A percentile compares a stretch with the other conserved stretches of the same genome.
These are phyloP conservation scores for Laothoe populi DNA, from an alignment of 2,888 invertebrate species.

Conservation along the genomic window DNA sequence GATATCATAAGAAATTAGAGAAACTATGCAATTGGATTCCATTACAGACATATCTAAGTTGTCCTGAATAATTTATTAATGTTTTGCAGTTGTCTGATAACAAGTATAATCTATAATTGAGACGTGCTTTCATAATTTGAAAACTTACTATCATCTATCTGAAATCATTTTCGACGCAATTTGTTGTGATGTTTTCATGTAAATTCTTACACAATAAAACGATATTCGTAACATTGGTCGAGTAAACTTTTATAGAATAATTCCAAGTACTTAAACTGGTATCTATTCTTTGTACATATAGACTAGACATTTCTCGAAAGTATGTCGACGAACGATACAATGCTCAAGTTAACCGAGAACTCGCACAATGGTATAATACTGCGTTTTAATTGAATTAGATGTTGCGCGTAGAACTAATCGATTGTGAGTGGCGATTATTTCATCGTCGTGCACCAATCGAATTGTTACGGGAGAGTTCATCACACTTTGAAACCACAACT, in stretches of 20 bases:
- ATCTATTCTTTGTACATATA: neutral
- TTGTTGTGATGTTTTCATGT: too few species aligned
- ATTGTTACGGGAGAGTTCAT: constrained; percentile 49
- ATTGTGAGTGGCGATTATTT: constrained; percentile 55
- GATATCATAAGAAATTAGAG: too few species aligned
- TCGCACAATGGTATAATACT: constrained; percentile 60
- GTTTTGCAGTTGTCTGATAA: neutral
- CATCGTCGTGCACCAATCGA: constrained; percentile 43
- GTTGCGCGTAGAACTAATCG: constrained; percentile 71
- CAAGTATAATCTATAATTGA: neutral
- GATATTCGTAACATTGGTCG: neutral
- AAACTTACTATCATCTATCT: too few species aligned
- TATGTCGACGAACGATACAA: constrained; percentile 39
- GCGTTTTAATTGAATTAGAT: constrained; percentile 67
- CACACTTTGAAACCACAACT: constrained; percentile 33
- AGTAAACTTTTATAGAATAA: too few species aligned
- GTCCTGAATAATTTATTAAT: neutral
- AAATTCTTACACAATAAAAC: too few species aligned
- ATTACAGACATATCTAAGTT: neutral
- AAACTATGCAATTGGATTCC: constrained; percentile 11
- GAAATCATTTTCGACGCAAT: too few species aligned
- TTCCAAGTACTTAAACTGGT: neutral
- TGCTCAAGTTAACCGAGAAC: constrained; percentile 48
- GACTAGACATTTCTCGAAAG: constrained; percentile 29
- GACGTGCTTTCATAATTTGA: too few species aligned